These are phyloP conservation scores for Lindbergichthys nudifrons DNA, from an alignment of 2,797 vertebrate species.

Conservation along the genomic window DNA sequence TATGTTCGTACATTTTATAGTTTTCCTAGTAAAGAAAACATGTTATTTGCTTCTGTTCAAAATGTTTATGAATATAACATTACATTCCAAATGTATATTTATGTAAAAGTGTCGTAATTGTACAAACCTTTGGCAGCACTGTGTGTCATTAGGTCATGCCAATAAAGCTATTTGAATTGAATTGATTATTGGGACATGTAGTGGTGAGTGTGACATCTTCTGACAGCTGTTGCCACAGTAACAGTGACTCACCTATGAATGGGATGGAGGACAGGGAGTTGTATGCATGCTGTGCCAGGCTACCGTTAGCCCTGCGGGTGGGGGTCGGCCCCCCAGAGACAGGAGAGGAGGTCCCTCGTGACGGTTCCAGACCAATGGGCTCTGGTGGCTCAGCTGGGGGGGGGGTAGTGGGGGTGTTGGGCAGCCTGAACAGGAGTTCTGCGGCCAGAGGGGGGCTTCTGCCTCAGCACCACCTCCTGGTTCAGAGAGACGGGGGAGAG, in stretches of 20 bases:
- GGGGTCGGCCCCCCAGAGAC: conserved; percentile 49
- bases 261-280: conserved; percentile 94
- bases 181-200: neutral
- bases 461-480: conserved; percentile 89
- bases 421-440: conserved; percentile 68
- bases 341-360: conserved; percentile 44
- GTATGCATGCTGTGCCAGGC: conserved; percentile 86
- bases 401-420: conserved; percentile 83
- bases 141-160: no score
- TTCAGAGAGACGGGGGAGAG: conserved; percentile 75
- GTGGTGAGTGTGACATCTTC: neutral
- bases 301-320: conserved; percentile 72
- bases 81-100: no score
- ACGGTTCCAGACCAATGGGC: conserved; percentile 30
- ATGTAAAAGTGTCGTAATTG: no score
- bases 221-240: conserved; percentile 16
- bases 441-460: conserved; percentile 86
- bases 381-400: conserved; percentile 79
- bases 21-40: no score
- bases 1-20: no score
- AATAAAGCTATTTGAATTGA: neutral
- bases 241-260: conserved; percentile 91
- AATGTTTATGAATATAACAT: no score
- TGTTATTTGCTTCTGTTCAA: no score
- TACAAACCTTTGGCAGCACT: no score